Base-by-base conservation (phyloP, 2,797 vertebrate species). In the Oryzias sinensis region DNA sequence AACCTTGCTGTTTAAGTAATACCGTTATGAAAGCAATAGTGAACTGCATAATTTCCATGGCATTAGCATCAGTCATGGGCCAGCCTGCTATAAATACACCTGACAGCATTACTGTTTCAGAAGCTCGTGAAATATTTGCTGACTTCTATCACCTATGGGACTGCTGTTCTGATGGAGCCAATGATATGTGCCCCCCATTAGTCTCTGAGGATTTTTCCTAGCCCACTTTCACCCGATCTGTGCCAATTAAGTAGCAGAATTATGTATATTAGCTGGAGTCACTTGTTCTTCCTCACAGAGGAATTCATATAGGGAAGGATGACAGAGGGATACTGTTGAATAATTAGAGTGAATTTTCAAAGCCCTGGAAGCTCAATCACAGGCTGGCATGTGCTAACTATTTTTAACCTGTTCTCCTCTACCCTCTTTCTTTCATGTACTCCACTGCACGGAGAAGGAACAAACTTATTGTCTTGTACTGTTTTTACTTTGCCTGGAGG, bases 241-340 rank as follows among this genome's bases (percentile, higher is more conserved):
- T 93, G 91, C 94, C 94, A 95, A 94, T 97, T 95, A 97, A 96
- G 92, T 93, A 91, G 93, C 92, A 90, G 95, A 94, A 98, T 98
- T 96, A 98, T 95, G 94, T 95, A 95, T 95, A 95, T 95, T 94
- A 93, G 93, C 68, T 87, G 90, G 89, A 94, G 92, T 93, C 93
- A 96, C 93, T 93, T 93, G 89, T 87, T 89, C 93, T 94, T 92
- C 85, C 84, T 77, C 83, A 86, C 89, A 88, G 87, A 90, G 89
- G 89, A 91, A 88, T 84, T 90, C 84, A 88, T 90, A 91, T 86
- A 89, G 89, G 88, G 90, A 91, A 89, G 88, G 90, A 92, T 94
- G 94, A 96, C 93, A 94, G 93, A 92, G 91, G 89, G 89, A 93
- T 90, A 91, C 89, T 68, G 14, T 92, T 93, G 93, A 96, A 95